A percentile compares a stretch with the other conserved stretches of the same genome.
Evolutionary conservation across 2,888 invertebrate species (phyloP).

Genomic region (Tetrapedia diversipes): DNA sequence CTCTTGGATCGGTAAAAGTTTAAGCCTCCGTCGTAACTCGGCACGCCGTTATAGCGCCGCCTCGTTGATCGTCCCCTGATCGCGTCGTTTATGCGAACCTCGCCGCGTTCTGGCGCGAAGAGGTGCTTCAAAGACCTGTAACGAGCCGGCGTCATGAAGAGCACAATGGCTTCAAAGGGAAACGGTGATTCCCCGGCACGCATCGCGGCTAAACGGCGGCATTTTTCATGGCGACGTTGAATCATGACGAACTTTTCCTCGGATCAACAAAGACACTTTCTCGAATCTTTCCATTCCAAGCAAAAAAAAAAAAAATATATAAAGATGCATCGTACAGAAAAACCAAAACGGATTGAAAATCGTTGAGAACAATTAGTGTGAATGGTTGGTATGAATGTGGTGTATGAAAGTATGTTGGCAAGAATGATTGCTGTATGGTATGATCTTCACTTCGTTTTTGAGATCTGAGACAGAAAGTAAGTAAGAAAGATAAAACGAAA

Average conservation of each 20-base stretch:
- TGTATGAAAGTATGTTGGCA: no score
- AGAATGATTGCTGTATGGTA: no score
- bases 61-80: slow-evolving; percentile 75
- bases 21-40: slow-evolving; percentile 77
- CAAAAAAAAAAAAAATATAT: no score
- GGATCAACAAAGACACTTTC: no score
- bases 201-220: slow-evolving; percentile 15
- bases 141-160: slow-evolving; percentile 46
- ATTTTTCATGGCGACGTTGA: slow-evolving; percentile 25
- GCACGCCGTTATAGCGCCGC: slow-evolving; percentile 73
- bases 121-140: slow-evolving; percentile 49
- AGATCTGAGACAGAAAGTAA: no score
- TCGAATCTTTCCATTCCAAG: no score
- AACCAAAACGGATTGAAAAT: no score
- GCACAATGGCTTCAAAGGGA: slow-evolving; percentile 41
- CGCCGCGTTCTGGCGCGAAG: slow-evolving; percentile 50
- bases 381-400: no score
- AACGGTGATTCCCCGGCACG: slow-evolving; percentile 15
- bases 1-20: slow-evolving; percentile 77
- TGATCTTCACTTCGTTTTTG: no score
- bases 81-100: slow-evolving; percentile 74
- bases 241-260: neutral
- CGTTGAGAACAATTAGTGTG: no score
- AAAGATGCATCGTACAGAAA: no score
- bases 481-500: no score